phyloP scores from a whole-genome alignment of 2,888 invertebrate genomes.

The Hoplodrina ambigua region DNA sequence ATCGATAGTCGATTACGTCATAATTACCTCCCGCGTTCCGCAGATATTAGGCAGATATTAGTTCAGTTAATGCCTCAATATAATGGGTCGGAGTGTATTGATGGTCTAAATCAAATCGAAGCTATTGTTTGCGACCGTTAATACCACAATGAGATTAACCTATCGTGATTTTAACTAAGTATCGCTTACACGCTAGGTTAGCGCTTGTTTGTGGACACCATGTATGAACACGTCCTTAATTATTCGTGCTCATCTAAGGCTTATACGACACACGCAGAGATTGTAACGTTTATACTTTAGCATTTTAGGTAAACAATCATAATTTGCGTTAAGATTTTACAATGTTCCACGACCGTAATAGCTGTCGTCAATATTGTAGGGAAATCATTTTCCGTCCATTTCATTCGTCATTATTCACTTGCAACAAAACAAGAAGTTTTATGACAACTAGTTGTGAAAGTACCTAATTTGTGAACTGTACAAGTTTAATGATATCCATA shows the following conservation, averaged over 20 bases:
- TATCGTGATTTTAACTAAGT: slow-evolving; percentile 57
- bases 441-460: neutral
- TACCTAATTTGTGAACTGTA: neutral
- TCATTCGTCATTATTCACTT: neutral
- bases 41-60: slow-evolving; percentile 70
- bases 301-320: slow-evolving; percentile 8
- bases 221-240: slow-evolving; percentile 24
- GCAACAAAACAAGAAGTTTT: neutral
- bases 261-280: slow-evolving; percentile 13
- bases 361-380: neutral
- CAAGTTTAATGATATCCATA: neutral
- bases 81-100: slow-evolving; percentile 69
- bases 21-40: slow-evolving; percentile 66
- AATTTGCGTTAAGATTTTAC: slow-evolving; percentile 3
- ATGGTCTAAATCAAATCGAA: slow-evolving; percentile 74
- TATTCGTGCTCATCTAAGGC: slow-evolving; percentile 26
- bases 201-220: slow-evolving; percentile 26
- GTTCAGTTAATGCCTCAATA: slow-evolving; percentile 71
- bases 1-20: slow-evolving; percentile 67
- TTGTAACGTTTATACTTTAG: slow-evolving; percentile 10
- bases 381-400: neutral
- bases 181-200: slow-evolving; percentile 33
- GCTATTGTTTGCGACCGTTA: slow-evolving; percentile 70
- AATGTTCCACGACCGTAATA: neutral
- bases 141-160: slow-evolving; percentile 68